These are phyloP conservation scores for Brachypteracias leptosomus DNA, from an alignment of 2,113 vertebrate species.

Conservation along the genomic window DNA sequence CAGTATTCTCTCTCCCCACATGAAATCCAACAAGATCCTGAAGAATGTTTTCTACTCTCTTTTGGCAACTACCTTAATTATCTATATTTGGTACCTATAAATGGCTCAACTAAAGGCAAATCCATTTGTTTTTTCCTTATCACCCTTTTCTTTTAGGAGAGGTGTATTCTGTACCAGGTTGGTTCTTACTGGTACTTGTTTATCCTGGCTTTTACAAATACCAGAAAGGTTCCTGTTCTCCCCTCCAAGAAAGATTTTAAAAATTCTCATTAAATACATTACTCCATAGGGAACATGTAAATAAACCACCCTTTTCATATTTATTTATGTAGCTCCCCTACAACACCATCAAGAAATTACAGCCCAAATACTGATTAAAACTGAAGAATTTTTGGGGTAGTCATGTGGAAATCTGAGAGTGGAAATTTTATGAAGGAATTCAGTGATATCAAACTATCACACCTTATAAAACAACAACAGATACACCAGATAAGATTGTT, in stretches of 20 bases:
- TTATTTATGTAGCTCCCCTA: neutral
- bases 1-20: neutral
- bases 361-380: neutral
- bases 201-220: neutral
- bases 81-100: neutral
- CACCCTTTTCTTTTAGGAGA: neutral
- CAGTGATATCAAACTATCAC: neutral
- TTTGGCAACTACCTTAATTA: neutral
- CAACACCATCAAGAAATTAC: neutral
- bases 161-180: neutral
- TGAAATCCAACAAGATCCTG: neutral
- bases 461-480: neutral
- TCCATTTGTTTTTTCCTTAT: rapidly evolving
- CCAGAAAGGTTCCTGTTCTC: neutral
- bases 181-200: neutral
- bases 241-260: neutral
- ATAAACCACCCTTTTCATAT: neutral
- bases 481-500: neutral
- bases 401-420: neutral
- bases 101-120: neutral
- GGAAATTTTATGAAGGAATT: neutral
- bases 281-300: neutral
- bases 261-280: neutral
- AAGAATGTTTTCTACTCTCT: neutral
- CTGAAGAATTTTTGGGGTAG: neutral